phyloP scores from a whole-genome alignment of 2,797 vertebrate species.

The Salarias fasciatus region DNA sequence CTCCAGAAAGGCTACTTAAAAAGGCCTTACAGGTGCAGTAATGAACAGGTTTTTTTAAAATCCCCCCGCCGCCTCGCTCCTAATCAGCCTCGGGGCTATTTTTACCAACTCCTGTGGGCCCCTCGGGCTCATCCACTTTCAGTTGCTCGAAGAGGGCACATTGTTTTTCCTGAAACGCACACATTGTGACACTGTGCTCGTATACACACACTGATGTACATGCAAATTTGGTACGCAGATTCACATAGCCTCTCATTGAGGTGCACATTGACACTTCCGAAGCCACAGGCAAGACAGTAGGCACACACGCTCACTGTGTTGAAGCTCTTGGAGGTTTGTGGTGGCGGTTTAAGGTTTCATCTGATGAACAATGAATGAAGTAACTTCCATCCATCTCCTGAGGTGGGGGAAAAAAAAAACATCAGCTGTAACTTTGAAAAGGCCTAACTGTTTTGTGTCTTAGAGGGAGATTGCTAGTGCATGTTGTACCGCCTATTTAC shows the following conservation, averaged over 20 bases:
- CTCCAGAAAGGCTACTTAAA: conserved; percentile 76
- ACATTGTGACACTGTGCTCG: conserved; percentile 36
- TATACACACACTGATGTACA: conserved; percentile 21
- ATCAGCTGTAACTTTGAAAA: conserved; percentile 14
- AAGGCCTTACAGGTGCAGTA: conserved; percentile 82
- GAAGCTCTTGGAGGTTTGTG: conserved; percentile 14
- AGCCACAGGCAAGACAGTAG: conserved; percentile 52
- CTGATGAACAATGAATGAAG: conserved; percentile 21
- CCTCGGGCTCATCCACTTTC: conserved; percentile 77
- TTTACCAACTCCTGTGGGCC: conserved; percentile 80
- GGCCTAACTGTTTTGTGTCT: background rate
- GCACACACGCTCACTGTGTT: conserved; percentile 30
- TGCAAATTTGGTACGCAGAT: conserved; percentile 44
- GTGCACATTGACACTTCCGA: conserved; percentile 35
- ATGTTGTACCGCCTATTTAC: background rate
- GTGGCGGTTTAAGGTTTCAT: conserved; percentile 43
- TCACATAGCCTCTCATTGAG: conserved; percentile 25
- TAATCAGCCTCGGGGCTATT: conserved; percentile 84
- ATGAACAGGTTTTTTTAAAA: conserved; percentile 82
- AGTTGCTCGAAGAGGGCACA: conserved; percentile 69
- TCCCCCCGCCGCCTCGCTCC: conserved; percentile 70
- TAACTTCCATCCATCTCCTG: conserved; percentile 37
- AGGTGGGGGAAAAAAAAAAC: conserved; percentile 10
- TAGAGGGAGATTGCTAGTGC: background rate
- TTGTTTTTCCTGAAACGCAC: conserved; percentile 62